Conservation (phyloP, 2,797 vertebrate species). For the Tragelaphus oryx region DNA sequence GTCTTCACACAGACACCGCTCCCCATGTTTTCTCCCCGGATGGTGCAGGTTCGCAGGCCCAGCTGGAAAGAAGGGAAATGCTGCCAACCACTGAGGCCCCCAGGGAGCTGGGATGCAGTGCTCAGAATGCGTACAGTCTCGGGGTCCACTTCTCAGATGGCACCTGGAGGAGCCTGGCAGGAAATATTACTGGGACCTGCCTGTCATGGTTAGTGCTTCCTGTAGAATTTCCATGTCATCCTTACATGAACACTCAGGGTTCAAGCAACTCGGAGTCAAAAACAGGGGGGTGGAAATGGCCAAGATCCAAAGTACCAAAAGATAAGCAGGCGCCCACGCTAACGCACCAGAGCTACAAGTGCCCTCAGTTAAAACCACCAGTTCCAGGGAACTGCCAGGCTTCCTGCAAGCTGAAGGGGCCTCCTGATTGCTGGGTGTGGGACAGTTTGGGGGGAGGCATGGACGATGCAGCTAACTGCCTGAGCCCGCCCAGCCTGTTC, state of each 20-base stretch:
- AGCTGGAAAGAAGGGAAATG: neutral
- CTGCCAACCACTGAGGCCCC: neutral
- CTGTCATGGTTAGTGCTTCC: neutral
- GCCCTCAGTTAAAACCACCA: neutral
- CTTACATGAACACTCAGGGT: neutral
- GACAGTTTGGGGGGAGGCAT: no score
- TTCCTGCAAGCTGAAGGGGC: neutral
- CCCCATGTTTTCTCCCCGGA: neutral
- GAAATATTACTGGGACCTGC: neutral
- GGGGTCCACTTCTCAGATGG: neutral
- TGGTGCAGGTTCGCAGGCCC: neutral
- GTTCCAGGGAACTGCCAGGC: neutral
- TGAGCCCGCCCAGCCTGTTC: neutral
- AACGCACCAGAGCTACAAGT: fast-evolving
- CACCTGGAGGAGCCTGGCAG: neutral
- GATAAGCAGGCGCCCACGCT: neutral
- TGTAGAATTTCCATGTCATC: neutral
- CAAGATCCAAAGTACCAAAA: neutral
- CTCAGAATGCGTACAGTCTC: neutral
- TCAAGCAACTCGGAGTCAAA: neutral
- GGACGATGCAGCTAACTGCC: neutral
- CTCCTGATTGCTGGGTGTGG: neutral
- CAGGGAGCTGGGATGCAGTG: neutral
- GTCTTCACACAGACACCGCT: neutral
- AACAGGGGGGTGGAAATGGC: fast-evolving